These are phyloP conservation scores for Temnothorax curvispinosus DNA, from an alignment of 1,140 invertebrate species.

Conservation along the genomic window DNA sequence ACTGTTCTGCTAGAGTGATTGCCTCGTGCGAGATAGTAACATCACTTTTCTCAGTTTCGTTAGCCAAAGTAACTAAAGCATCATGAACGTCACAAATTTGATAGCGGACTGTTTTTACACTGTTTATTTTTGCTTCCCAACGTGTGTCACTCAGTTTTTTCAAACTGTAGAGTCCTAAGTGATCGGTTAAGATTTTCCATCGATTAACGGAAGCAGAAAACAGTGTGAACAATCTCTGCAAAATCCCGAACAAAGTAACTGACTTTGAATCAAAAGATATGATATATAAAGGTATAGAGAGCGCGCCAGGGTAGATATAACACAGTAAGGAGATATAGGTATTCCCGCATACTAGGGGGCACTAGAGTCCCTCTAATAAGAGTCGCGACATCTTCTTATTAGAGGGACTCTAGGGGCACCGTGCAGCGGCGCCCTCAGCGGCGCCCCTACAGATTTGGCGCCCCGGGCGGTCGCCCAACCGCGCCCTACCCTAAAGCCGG, in stretches of 20 bases:
- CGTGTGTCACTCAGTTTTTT: constrained; percentile 76
- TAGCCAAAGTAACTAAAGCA: constrained; percentile 68
- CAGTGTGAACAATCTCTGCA: constrained; percentile 60
- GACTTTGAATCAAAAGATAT: not conserved
- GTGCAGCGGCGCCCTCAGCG: no score
- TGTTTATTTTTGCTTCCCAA: constrained; percentile 75
- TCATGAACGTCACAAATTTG: constrained; percentile 52
- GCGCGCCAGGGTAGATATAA: no score
- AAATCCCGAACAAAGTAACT: constrained; percentile 61
- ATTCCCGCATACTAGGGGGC: no score
- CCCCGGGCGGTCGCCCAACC: no score
- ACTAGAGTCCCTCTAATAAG: no score
- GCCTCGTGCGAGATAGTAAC: constrained; percentile 69
- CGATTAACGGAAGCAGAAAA: constrained; percentile 73
- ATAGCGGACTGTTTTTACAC: constrained; percentile 61
- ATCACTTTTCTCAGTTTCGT: constrained; percentile 73
- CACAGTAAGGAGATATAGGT: no score
- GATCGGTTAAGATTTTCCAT: constrained; percentile 73
- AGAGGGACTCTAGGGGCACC: no score
- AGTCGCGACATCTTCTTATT: no score
- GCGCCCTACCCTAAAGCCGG: no score
- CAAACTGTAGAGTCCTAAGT: constrained; percentile 72
- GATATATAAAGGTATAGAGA: no score
- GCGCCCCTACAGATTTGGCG: no score
- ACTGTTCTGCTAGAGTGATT: constrained; percentile 24